Percentiles rank a stretch among this genome's conserved stretches.
Conservation (phyloP, 2,888 invertebrate genomes). For the Exephanes ischioxanthus region DNA sequence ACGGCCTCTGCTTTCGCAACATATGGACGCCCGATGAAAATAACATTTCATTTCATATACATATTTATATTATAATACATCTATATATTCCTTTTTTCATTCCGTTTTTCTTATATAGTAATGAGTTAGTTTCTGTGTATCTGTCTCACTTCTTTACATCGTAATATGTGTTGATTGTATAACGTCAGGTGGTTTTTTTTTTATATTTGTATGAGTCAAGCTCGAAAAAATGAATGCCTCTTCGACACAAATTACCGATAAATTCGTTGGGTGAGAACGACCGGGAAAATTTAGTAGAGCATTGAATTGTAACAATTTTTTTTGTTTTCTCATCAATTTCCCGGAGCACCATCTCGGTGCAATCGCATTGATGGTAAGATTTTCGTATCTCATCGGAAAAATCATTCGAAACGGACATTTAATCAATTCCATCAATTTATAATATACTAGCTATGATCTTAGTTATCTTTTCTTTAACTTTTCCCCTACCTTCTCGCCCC, state of each 20-base stretch:
- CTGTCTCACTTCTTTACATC: constrained; percentile 15
- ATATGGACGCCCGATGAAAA: constrained; percentile 22
- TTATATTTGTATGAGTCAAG: constrained; percentile 9
- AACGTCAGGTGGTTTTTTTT: constrained; percentile 48
- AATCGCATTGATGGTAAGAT: neutral
- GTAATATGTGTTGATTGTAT: constrained; percentile 64
- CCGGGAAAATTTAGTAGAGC: neutral
- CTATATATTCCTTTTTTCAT: neutral
- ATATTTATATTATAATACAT: constrained; percentile 56
- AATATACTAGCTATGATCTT: constrained; percentile 19
- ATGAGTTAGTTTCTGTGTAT: constrained; percentile 37
- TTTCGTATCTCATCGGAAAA: neutral
- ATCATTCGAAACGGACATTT: constrained; percentile 26
- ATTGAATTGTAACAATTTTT: neutral
- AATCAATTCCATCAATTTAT: constrained; percentile 49
- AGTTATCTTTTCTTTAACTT: constrained; percentile 17
- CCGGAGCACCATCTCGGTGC: neutral
- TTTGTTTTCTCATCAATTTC: neutral
- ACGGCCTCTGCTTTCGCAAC: constrained; percentile 33
- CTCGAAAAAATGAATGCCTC: constrained; percentile 16
- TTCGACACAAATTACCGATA: neutral
- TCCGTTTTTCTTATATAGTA: neutral
- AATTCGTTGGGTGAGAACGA: constrained; percentile 2
- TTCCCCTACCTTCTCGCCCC: constrained; percentile 3
- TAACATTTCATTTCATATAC: constrained; percentile 42